phyloP scores from a whole-genome alignment of 1,140 invertebrate species.

The Chrysomallon squamiferum region DNA sequence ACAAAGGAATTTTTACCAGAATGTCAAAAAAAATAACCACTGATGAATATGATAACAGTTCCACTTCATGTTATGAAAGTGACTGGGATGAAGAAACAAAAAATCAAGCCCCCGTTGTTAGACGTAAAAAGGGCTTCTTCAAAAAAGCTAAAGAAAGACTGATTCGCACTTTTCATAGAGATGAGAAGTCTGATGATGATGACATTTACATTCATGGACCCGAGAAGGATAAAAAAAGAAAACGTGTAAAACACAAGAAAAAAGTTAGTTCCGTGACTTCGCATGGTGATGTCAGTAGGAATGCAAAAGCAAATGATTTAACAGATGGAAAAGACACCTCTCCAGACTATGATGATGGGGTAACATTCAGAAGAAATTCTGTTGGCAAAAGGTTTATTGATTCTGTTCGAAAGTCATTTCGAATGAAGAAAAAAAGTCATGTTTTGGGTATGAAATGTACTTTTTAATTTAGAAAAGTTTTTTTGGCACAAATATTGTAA shows the following conservation, averaged over 20 bases:
- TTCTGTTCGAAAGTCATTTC: slow-evolving; percentile 8
- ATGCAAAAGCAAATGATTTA: slow-evolving; percentile 7
- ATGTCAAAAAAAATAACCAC: too few species aligned
- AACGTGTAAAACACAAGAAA: slow-evolving; percentile 12
- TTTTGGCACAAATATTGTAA: too few species aligned
- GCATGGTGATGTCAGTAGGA: slow-evolving; percentile 15
- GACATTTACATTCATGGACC: slow-evolving; percentile 3
- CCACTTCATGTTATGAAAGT: slow-evolving; percentile 12
- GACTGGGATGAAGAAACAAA: slow-evolving; percentile 22
- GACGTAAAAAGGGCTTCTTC: slow-evolving; percentile 40
- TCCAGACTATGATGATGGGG: background rate
- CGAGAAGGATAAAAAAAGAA: slow-evolving; percentile 7
- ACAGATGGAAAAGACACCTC: background rate
- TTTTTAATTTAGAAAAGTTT: too few species aligned
- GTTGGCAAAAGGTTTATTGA: slow-evolving; percentile 1
- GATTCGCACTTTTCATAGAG: slow-evolving; percentile 20
- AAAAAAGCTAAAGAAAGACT: slow-evolving; percentile 36
- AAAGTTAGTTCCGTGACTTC: background rate
- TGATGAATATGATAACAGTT: too few species aligned
- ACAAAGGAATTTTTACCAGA: too few species aligned
- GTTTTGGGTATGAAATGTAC: background rate
- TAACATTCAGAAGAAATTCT: slow-evolving; percentile 1
- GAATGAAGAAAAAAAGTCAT: background rate
- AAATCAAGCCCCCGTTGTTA: slow-evolving; percentile 10
- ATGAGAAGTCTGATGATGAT: slow-evolving; percentile 18